phyloP scores from a whole-genome alignment of 2,888 invertebrate species.

The Acanthosepion esculentum region DNA sequence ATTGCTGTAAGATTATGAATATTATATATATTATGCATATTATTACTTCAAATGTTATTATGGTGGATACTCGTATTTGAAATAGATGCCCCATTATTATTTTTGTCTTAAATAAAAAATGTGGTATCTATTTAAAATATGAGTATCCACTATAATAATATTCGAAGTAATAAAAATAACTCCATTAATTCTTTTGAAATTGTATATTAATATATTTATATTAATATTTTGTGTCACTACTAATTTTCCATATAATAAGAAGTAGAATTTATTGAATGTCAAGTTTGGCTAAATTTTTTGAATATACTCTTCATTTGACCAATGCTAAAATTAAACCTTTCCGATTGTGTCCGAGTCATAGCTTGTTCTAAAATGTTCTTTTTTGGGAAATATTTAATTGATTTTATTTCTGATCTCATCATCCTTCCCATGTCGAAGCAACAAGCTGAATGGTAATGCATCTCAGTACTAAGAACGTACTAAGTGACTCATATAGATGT shows the following conservation, averaged over 20 bases:
- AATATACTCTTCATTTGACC: background rate
- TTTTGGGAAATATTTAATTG: background rate
- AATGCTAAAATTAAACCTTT: background rate
- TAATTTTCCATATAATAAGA: background rate
- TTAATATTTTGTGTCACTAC: background rate
- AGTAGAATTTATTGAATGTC: background rate
- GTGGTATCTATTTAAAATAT: too few species aligned
- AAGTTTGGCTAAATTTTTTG: background rate
- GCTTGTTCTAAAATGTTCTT: background rate
- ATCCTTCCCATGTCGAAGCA: background rate
- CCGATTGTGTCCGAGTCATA: background rate
- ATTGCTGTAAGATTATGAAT: too few species aligned
- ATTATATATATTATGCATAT: too few species aligned
- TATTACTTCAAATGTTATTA: too few species aligned
- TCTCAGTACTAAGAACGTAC: background rate
- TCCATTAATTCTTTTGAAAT: too few species aligned
- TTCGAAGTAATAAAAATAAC: too few species aligned
- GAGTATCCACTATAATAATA: too few species aligned
- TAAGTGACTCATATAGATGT: background rate
- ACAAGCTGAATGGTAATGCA: too few species aligned
- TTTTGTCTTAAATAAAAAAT: too few species aligned
- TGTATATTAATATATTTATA: too few species aligned
- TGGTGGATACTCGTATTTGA: too few species aligned
- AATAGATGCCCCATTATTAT: too few species aligned
- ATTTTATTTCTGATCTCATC: constrained; percentile 25